Evolutionary conservation across 2,113 vertebrate species (phyloP).

Genomic region (Percina caprodes): DNA sequence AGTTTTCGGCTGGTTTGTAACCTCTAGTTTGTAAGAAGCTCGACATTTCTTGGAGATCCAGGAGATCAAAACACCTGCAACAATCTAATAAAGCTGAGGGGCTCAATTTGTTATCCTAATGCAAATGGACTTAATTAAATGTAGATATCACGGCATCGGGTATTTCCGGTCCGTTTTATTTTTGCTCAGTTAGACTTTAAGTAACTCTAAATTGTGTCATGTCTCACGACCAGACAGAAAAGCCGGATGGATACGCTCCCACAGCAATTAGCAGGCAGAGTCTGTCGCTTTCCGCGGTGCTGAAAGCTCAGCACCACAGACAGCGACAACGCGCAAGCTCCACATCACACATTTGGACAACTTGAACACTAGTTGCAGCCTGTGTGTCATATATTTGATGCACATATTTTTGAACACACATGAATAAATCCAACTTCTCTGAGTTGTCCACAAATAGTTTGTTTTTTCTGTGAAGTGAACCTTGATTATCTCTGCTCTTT

Average conservation of each 20-base stretch:
- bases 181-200: neutral
- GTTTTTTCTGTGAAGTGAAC: neutral
- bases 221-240: neutral
- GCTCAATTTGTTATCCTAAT: neutral
- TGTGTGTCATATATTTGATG: neutral
- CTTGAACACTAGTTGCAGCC: conserved; percentile 34
- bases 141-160: neutral
- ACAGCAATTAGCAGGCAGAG: neutral
- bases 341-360: conserved; percentile 13
- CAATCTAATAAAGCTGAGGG: neutral
- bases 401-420: neutral
- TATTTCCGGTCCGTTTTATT: neutral
- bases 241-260: neutral
- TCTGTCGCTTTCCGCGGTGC: conserved; percentile 55
- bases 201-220: neutral
- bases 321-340: conserved; percentile 44
- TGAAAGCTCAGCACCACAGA: conserved; percentile 72
- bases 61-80: conserved; percentile 8
- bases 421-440: neutral
- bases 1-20: neutral
- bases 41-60: neutral
- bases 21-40: neutral
- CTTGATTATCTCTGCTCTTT: conserved; percentile 38
- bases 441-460: neutral
- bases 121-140: neutral